Base-by-base conservation (phyloP, 2,888 invertebrate species). In the Melanophora roralis region DNA sequence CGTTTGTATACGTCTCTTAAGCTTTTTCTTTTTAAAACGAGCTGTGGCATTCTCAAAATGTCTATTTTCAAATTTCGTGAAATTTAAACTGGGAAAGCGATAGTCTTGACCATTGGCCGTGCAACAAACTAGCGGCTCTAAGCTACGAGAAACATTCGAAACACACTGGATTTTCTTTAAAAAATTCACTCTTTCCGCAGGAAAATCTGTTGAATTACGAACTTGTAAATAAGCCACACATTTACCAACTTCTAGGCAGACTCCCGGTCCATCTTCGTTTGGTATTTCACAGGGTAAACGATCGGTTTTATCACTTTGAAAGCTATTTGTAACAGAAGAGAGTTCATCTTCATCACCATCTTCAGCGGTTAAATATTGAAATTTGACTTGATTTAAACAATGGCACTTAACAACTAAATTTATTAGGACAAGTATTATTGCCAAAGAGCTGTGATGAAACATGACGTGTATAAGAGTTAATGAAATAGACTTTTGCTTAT, bases 121-220 rank as follows among this genome's bases (percentile, higher is more conserved):
- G 65, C 89, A 89, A 77, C 89, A 89, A 0, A 89, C 88, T 0
- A 85, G 68, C 0, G 86, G 84, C 27, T 83, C 82, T 6, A 78
- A 47, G 1, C 47, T 65, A 2, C 76, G 75, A 0, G 55, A 12
- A 11, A 76, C 45, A 19, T 69, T 62, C 47, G 85, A 83, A 73
- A 84, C 64, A 79, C 89, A 89, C 40, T 89, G 89, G 36, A 89
- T 86, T 82, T 87, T 86, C 83, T 89, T 89, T 43, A 89, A 83
- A 75, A 89, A 89, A 78, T 88, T 87, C 64, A 86, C 84, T 65
- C 85, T 87, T 77, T 88, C 89, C 51, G 87, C 85, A 14, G 86
- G 85, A 51, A 88, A 80, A 73, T 87, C 85, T 36, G 86, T 82
- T 36, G 82, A 82, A 82, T 87, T 88, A 57, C 86, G 85, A 77